A percentile compares a stretch with the other conserved stretches of the same genome.
These are phyloP conservation scores for Eubasilissa splendida DNA, from an alignment of 2,888 invertebrate genomes.

Conservation along the genomic window DNA sequence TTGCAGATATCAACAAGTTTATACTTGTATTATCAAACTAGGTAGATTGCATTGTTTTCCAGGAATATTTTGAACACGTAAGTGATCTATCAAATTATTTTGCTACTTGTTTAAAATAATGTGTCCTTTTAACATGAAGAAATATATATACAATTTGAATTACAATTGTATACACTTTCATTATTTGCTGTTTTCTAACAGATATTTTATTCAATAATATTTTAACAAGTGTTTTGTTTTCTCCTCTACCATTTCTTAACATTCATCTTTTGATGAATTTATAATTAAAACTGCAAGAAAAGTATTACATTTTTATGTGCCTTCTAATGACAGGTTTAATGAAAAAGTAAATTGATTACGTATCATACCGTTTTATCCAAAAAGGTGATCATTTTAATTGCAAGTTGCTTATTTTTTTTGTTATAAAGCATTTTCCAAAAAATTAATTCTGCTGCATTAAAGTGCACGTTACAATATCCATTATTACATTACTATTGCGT, in stretches of 20 bases:
- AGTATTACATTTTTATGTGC: slow-evolving; percentile 22
- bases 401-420: no score
- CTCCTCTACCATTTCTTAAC: neutral
- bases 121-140: neutral
- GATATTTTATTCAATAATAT: neutral
- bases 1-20: no score
- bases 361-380: neutral
- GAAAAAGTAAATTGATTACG: neutral
- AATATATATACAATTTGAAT: neutral
- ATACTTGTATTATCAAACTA: no score
- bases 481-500: no score
- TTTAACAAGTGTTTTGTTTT: slow-evolving; percentile 10
- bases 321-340: slow-evolving; percentile 27
- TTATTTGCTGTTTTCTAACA: neutral
- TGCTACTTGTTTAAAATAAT: no score
- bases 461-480: no score
- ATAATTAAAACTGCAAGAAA: neutral
- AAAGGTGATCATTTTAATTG: no score
- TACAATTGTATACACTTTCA: neutral
- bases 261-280: neutral
- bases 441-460: no score
- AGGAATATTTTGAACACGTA: no score
- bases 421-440: no score
- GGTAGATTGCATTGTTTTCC: no score
- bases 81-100: no score